Conservation (phyloP, 1,140 invertebrate species). For the Parasteatoda tepidariorum region DNA sequence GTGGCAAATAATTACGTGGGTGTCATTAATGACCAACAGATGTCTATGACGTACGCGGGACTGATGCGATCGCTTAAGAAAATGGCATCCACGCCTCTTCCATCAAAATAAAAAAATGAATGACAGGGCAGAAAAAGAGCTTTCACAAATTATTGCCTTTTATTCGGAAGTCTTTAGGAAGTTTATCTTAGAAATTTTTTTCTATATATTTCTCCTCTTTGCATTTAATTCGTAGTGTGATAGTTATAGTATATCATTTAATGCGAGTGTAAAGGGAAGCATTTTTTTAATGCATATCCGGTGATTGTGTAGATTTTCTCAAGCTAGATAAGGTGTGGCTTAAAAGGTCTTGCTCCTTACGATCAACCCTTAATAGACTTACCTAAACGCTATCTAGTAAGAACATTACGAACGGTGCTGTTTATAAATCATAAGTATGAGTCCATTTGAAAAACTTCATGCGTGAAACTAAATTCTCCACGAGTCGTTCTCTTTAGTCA, state of each 20-base stretch:
- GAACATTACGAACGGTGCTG: background rate
- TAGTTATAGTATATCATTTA: conserved; percentile 33
- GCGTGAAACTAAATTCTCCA: too few species aligned
- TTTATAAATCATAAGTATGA: too few species aligned
- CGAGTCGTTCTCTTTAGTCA: too few species aligned
- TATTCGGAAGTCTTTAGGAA: conserved; percentile 51
- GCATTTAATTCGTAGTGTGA: conserved; percentile 35
- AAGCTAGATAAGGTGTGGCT: conserved; percentile 37
- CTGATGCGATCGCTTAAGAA: conserved; percentile 35
- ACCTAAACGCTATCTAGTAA: background rate
- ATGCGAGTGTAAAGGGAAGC: background rate
- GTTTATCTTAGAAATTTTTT: conserved; percentile 27
- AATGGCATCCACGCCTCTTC: conserved; percentile 29
- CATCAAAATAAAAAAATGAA: conserved; percentile 55
- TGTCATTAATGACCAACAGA: conserved; percentile 50
- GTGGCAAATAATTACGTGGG: conserved; percentile 40
- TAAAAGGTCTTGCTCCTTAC: background rate
- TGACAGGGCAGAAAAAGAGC: conserved; percentile 33
- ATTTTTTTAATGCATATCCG: conserved; percentile 49
- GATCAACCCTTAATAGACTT: conserved; percentile 21
- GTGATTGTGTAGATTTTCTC: conserved; percentile 50
- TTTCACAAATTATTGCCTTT: conserved; percentile 56
- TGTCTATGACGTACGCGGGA: conserved; percentile 31
- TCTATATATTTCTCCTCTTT: background rate
- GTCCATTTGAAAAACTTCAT: too few species aligned